Evolutionary conservation across 2,113 vertebrate species (phyloP), one percentile per base, ranked within the genome.

Genomic region (Hepsetus odoe): DNA sequence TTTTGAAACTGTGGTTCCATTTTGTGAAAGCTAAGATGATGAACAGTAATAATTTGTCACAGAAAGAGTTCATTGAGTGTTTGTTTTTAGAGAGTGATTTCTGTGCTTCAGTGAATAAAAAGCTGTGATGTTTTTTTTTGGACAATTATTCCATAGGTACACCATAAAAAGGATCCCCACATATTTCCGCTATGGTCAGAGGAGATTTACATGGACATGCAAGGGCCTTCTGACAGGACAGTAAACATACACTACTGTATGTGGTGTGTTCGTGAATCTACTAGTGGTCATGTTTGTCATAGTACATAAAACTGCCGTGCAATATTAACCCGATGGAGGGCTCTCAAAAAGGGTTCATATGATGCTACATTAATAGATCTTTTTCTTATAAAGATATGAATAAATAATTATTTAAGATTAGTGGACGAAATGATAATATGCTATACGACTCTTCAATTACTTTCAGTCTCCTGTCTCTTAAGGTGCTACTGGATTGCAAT

Each of bases 381-480:
- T 38, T 66, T 66, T 76, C 16, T 40, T 66, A 13, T 75, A 20
- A 55, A 75, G 55, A 67, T 76, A n/a, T 38, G 53, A 66, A 55
- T 66, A 66, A 55, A 76, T 66, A 67, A 40, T 8, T 53, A 28
- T 24, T 13, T n/a, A 10, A 22, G 9, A 20, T 49, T 62, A 22
- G 3, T 65, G 44, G n/a, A 56, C 56, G 10, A 22, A 74, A 62
- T 30, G 5, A 7, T 44, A 58, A 30, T 44, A 20, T 22, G 13
- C 16, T 74, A 62, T 32, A 59, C 38, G 66, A 18, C 46, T 53
- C 30, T 38, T 56, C 12, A 74, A 33, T 65, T n/a, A 38, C 32
- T 9, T 65, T 38, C 32, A 11, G n/a, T n/a, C 10, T n/a, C 18
- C 3, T 0, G 35, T 35, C 16, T 14, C 33, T 22, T 65, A 65